Conservation (phyloP, 1,140 invertebrate genomes). For the Leptinotarsa defecta region DNA sequence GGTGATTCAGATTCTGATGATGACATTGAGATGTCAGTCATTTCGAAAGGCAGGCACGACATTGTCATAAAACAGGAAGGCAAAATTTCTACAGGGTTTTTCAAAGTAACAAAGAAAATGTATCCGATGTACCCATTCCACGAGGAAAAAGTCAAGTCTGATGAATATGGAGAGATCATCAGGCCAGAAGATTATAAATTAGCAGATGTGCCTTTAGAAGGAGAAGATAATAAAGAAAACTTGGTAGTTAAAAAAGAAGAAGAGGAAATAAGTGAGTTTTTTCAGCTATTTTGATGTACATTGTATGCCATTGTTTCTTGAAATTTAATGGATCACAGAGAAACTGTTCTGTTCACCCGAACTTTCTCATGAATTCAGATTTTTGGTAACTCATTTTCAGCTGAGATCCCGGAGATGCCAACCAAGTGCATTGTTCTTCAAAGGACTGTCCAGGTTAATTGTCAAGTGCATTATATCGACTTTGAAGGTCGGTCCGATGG, state of each 20-base stretch:
- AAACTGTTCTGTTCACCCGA: no score
- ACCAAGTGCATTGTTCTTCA: slow-evolving; percentile 86
- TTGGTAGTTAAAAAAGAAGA: slow-evolving; percentile 66
- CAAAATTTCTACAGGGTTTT: slow-evolving; percentile 73
- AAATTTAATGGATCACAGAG: not conserved
- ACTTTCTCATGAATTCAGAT: not conserved
- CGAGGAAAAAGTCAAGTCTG: slow-evolving; percentile 90
- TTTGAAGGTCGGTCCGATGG: slow-evolving; percentile 98
- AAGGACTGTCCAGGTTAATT: slow-evolving; percentile 79
- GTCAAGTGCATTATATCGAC: slow-evolving; percentile 92
- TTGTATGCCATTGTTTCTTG: not conserved
- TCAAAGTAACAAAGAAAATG: slow-evolving; percentile 91
- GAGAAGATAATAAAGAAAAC: slow-evolving; percentile 78
- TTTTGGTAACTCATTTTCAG: slow-evolving; percentile 44
- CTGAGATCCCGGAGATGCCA: slow-evolving; percentile 74
- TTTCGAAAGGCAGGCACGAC: slow-evolving; percentile 81
- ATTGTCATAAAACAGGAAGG: slow-evolving; percentile 84
- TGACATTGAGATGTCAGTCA: slow-evolving; percentile 80
- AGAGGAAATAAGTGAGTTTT: slow-evolving; percentile 47
- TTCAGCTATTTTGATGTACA: no score
- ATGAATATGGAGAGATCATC: slow-evolving; percentile 95
- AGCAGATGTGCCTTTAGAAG: slow-evolving; percentile 63
- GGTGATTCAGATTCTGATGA: slow-evolving; percentile 86
- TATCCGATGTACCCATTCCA: slow-evolving; percentile 96
- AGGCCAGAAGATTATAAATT: slow-evolving; percentile 86